Percentiles rank a stretch among this genome's conserved stretches.
Evolutionary conservation across 1,140 invertebrate species (phyloP).

Genomic region (Platorchestia sp.): DNA sequence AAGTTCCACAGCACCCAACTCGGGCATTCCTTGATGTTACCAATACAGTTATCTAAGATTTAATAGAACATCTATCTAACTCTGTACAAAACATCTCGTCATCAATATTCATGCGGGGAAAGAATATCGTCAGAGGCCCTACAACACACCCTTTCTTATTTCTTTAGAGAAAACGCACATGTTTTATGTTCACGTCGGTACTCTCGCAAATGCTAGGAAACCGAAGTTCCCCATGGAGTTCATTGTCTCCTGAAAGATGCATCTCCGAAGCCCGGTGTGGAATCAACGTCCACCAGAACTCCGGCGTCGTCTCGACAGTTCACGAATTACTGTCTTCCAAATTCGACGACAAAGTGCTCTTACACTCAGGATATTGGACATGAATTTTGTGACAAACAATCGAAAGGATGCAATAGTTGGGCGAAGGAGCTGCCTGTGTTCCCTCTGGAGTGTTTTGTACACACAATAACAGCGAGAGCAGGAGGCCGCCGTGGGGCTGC

Average conservation of each 20-base stretch:
- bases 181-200: background rate
- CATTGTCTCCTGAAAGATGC: background rate
- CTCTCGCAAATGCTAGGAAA: background rate
- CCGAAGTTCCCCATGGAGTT: background rate
- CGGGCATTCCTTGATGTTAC: background rate
- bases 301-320: background rate
- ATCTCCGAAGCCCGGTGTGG: background rate
- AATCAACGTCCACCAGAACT: background rate
- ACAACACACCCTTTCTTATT: background rate
- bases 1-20: background rate
- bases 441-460: background rate
- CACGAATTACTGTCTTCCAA: background rate
- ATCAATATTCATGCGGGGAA: background rate
- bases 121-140: background rate
- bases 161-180: background rate
- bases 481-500: background rate
- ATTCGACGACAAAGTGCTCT: background rate
- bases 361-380: conserved; percentile 7
- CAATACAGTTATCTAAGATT: background rate
- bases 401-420: conserved; percentile 6
- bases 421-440: background rate
- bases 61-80: background rate
- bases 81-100: too few species aligned
- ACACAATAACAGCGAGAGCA: background rate
- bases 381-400: background rate